Base-by-base conservation (phyloP, 2,888 invertebrate species). In the Octodonta nipae region DNA sequence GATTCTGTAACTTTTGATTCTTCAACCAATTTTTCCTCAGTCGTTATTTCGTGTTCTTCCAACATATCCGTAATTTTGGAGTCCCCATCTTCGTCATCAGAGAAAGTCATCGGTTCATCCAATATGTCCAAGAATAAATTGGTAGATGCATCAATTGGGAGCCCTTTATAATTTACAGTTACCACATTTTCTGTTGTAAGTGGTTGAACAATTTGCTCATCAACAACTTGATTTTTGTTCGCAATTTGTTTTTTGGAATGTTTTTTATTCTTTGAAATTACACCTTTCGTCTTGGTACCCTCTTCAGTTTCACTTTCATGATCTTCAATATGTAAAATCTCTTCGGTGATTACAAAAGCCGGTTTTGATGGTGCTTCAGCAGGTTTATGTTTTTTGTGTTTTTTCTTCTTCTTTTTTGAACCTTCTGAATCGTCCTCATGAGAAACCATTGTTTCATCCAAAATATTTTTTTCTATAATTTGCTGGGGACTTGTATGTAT, bases 61-160 rank as follows among this genome's bases (percentile, higher is more conserved):
- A 22, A 22, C 22, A 2, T 3, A 3, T 3, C 11, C n/a, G n/a
- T n/a, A n/a, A n/a, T n/a, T n/a, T n/a, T n/a, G n/a, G n/a, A n/a
- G n/a, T n/a, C n/a, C n/a, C n/a, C n/a, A n/a, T 22, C 22, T 22
- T 22, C 10, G 22, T 22, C 50, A 33, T 47, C 48, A 12, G 44
- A 43, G n/a, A 50, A 35, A 10, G 37, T 38, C 20, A 46, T 35
- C 17, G 50, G 43, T 30, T 51, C 49, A 39, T 54, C 52, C 25
- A 53, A 30, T 11, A 50, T 35, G 11, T 47, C 43, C 35, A 49
- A 39, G 42, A 45, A 49, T 22, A 43, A 33, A 28, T 36, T 32
- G 14, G 41, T 40, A 13, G 46, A 25, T 16, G 40, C 36, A 39
- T 50, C 49, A 11, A 49, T 36, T 5, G 51, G 46, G 24, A 47